These are phyloP conservation scores for Mixornis gularis DNA, from an alignment of 2,113 vertebrate genomes.

Conservation along the genomic window DNA sequence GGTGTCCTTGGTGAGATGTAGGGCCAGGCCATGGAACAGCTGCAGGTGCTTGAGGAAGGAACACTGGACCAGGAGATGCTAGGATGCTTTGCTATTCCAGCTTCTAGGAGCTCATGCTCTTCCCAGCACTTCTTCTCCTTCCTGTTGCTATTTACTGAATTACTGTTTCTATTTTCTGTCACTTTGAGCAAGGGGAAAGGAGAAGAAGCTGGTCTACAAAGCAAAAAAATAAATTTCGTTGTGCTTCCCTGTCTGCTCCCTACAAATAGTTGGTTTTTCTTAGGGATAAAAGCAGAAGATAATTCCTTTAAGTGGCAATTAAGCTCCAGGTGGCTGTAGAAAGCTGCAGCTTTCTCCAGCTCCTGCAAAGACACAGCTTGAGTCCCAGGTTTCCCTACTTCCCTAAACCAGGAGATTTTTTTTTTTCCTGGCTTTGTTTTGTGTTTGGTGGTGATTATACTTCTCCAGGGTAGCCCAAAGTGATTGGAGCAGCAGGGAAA, in stretches of 20 bases:
- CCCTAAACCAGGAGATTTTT: background rate
- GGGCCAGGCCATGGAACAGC: background rate
- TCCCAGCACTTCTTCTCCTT: background rate
- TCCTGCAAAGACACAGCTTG: slow-evolving; percentile 25
- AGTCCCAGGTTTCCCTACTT: background rate
- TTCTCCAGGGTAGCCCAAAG: background rate
- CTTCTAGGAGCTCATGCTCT: background rate
- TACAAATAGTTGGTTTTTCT: slow-evolving; percentile 26
- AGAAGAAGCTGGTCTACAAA: background rate
- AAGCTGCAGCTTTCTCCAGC: slow-evolving; percentile 23
- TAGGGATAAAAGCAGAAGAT: slow-evolving; percentile 8
- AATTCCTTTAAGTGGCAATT: slow-evolving; percentile 59
- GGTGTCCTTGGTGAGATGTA: accelerated
- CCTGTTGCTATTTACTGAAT: background rate
- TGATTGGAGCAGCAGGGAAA: background rate
- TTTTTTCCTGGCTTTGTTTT: background rate
- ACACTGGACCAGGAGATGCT: background rate
- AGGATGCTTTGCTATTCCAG: background rate
- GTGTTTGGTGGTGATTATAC: background rate
- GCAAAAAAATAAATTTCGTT: background rate
- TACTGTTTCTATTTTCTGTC: background rate
- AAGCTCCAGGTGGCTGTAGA: slow-evolving; percentile 27
- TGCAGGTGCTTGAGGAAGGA: background rate
- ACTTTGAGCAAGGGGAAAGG: background rate
- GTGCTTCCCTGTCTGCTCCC: background rate